A percentile compares a stretch with the other conserved stretches of the same genome.
These are phyloP conservation scores for Paedocypris micromegethes DNA, from an alignment of 2,797 vertebrate species.

Conservation along the genomic window DNA sequence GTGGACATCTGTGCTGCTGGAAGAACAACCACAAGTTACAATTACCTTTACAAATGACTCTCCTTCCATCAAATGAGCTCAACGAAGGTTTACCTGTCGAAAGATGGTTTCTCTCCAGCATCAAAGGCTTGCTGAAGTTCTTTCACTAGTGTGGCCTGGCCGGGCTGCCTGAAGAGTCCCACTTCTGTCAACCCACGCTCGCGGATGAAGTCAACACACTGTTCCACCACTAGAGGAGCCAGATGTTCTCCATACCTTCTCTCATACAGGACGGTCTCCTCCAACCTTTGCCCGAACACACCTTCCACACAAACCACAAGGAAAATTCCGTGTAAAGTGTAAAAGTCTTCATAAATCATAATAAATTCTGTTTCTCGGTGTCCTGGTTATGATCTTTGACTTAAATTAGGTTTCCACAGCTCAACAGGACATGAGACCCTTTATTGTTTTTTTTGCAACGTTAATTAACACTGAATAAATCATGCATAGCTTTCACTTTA, in stretches of 20 bases:
- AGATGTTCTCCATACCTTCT: slow-evolving; percentile 66
- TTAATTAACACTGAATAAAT: too few species aligned
- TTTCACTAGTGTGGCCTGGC: slow-evolving; percentile 68
- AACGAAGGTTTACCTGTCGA: slow-evolving; percentile 61
- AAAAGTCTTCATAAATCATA: too few species aligned
- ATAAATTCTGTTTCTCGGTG: too few species aligned
- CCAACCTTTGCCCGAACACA: slow-evolving; percentile 74
- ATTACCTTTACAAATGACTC: background rate
- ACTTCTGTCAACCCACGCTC: slow-evolving; percentile 67
- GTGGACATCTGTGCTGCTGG: slow-evolving; percentile 73
- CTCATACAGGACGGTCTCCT: slow-evolving; percentile 74
- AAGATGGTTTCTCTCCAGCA: slow-evolving; percentile 70
- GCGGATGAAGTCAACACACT: slow-evolving; percentile 71
- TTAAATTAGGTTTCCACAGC: too few species aligned
- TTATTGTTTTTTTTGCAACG: too few species aligned
- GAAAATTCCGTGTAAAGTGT: background rate
- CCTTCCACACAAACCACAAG: slow-evolving; percentile 51
- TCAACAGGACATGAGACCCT: too few species aligned
- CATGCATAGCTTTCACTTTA: too few species aligned
- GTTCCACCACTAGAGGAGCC: slow-evolving; percentile 75
- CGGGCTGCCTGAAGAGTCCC: slow-evolving; percentile 71
- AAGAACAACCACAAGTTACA: slow-evolving; percentile 16
- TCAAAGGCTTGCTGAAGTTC: slow-evolving; percentile 74
- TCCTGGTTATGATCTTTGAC: too few species aligned
- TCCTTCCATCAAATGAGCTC: too few species aligned